Conservation (phyloP, 2,888 invertebrate species). For the Cenopis cana region DNA sequence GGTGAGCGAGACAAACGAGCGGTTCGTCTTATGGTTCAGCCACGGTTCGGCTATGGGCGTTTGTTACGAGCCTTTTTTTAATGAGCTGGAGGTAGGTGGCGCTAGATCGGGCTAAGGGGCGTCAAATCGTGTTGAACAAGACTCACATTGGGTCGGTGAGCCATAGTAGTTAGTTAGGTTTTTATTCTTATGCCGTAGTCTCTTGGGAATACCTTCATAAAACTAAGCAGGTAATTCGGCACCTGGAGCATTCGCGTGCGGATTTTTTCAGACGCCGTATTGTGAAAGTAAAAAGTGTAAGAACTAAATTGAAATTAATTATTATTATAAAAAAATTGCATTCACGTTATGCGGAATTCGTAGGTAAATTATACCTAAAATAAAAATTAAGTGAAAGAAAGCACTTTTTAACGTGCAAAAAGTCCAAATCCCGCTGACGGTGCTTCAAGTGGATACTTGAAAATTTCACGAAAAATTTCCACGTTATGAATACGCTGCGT, state of each 20-base stretch:
- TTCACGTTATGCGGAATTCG: not conserved
- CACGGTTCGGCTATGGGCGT: too few species aligned
- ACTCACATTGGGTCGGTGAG: too few species aligned
- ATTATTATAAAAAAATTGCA: not conserved
- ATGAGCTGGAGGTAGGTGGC: too few species aligned
- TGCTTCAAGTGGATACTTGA: conserved; percentile 28
- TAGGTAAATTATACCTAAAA: conserved; percentile 7
- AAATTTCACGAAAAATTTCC: conserved; percentile 28
- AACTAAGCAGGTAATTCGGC: too few species aligned
- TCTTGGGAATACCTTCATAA: not conserved
- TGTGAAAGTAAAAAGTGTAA: not conserved
- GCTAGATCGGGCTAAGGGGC: too few species aligned
- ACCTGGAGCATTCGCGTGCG: not conserved
- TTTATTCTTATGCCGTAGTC: not conserved
- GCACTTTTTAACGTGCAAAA: conserved; percentile 3
- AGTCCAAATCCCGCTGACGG: conserved; percentile 22
- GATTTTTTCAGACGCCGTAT: not conserved
- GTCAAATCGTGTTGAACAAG: too few species aligned
- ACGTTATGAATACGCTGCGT: conserved; percentile 28
- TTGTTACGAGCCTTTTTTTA: not conserved
- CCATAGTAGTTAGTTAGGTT: too few species aligned
- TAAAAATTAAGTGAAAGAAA: conserved; percentile 18
- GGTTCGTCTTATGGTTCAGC: not conserved
- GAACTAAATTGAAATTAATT: too few species aligned
- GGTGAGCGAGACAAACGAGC: not conserved